Conservation (phyloP, 2,888 invertebrate genomes). For the Pedicia rivosa region DNA sequence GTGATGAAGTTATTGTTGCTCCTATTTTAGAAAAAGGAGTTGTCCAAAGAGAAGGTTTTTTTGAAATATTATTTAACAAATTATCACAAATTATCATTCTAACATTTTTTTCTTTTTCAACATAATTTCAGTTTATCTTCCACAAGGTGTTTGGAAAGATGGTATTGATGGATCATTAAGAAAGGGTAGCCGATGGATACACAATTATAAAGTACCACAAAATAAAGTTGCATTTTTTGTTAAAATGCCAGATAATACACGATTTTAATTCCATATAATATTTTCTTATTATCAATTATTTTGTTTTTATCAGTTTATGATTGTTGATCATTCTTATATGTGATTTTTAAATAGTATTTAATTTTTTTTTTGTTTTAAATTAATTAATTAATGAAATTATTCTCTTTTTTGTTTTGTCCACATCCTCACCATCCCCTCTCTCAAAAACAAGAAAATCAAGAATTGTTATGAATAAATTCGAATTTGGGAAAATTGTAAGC, state of each 20-base stretch:
- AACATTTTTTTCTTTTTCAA: constrained; percentile 3
- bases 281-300: not conserved
- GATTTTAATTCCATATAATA: constrained; percentile 36
- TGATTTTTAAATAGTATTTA: too few relatives aligned
- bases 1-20: constrained; percentile 80
- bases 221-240: constrained; percentile 71
- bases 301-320: not conserved
- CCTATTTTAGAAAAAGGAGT: constrained; percentile 60
- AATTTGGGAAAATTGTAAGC: too few relatives aligned
- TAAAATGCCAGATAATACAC: constrained; percentile 68
- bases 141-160: constrained; percentile 86
- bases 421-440: too few relatives aligned
- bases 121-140: constrained; percentile 53
- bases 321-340: not conserved
- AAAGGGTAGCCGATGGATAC: constrained; percentile 83
- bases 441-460: too few relatives aligned
- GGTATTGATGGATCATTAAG: constrained; percentile 73
- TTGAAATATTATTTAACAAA: not conserved
- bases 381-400: too few relatives aligned
- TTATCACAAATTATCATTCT: not conserved
- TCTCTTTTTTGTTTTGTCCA: too few relatives aligned
- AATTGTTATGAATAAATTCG: too few relatives aligned
- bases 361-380: too few relatives aligned
- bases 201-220: constrained; percentile 65
- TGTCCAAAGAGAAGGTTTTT: constrained; percentile 48